These are phyloP conservation scores for Tinamus guttatus DNA, from an alignment of 2,113 vertebrate species.

Conservation along the genomic window DNA sequence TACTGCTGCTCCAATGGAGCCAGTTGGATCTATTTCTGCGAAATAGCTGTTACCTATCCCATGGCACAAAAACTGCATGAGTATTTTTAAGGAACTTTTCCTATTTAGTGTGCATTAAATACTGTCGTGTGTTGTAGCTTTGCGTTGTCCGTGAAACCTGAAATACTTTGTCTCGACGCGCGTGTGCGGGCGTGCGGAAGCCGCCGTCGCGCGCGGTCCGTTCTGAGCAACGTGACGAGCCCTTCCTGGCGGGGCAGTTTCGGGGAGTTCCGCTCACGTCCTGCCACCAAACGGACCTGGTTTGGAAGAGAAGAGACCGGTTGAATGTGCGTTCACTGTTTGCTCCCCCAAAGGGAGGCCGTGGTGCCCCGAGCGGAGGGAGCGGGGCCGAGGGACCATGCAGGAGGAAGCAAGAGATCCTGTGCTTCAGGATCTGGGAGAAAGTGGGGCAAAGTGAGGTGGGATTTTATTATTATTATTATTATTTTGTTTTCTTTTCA, in stretches of 20 bases:
- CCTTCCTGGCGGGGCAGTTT: not conserved
- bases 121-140: slow-evolving; percentile 48
- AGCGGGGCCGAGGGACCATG: not conserved
- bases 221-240: no score
- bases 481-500: not conserved
- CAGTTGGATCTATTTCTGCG: slow-evolving; percentile 71
- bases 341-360: not conserved
- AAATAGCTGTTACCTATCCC: slow-evolving; percentile 67
- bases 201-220: not conserved
- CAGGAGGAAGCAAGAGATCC: no score
- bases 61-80: slow-evolving; percentile 28
- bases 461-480: not conserved
- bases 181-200: not conserved
- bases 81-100: slow-evolving; percentile 61
- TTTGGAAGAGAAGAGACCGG: not conserved
- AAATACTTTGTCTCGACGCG: not conserved
- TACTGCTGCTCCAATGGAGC: slow-evolving; percentile 75
- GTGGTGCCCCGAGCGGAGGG: no score
- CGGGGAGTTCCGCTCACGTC: not conserved
- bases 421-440: not conserved
- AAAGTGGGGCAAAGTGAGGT: not conserved
- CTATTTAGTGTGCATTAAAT: slow-evolving; percentile 40
- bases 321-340: not conserved
- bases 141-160: slow-evolving; percentile 21
- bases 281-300: not conserved